Conservation (phyloP, 2,888 invertebrate species). For the Aleiodes leptofemur region DNA sequence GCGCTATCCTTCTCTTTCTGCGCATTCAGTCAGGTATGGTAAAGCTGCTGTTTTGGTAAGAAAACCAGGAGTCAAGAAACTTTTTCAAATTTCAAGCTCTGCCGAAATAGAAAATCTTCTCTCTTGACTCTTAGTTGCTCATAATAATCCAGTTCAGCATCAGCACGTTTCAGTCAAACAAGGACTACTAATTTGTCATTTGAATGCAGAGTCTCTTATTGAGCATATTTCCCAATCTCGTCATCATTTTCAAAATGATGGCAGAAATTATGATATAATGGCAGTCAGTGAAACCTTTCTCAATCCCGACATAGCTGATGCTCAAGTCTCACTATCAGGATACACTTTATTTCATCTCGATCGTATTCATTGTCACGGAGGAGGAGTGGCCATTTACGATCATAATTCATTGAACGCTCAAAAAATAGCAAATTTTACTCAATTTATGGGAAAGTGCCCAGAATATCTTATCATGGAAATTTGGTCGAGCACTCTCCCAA, state of each 20-base stretch:
- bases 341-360: neutral
- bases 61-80: too few species aligned
- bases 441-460: neutral
- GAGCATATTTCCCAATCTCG: constrained; percentile 19
- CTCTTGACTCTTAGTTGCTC: too few species aligned
- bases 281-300: constrained; percentile 14
- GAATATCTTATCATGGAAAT: neutral
- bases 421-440: neutral
- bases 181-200: neutral
- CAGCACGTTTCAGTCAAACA: too few species aligned
- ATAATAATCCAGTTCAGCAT: too few species aligned
- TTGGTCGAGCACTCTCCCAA: neutral
- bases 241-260: neutral
- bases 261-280: constrained; percentile 24
- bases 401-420: neutral
- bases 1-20: too few species aligned
- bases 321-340: neutral
- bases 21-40: too few species aligned
- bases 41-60: too few species aligned
- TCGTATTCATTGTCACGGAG: neutral
- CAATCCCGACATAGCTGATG: neutral
- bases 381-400: neutral
- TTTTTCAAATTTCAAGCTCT: too few species aligned
- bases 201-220: constrained; percentile 8
- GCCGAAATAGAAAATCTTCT: too few species aligned